Conservation (phyloP, 2,888 invertebrate species). For the Saturnia pavonia region DNA sequence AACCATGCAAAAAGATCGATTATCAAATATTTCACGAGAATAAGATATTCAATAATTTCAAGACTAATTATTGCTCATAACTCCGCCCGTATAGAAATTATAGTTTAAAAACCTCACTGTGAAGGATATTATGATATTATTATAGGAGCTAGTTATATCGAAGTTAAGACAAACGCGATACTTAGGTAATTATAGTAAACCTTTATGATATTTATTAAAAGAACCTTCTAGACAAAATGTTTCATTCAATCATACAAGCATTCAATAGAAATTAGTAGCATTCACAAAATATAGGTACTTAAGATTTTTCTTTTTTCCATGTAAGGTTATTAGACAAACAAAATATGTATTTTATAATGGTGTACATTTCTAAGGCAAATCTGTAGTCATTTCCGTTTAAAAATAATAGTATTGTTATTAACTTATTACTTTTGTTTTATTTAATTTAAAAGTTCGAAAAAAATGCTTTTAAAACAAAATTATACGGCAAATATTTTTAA, state of each 20-base stretch:
- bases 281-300: background rate
- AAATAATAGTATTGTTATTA: background rate
- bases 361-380: background rate
- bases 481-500: background rate
- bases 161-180: background rate
- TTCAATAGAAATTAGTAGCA: background rate
- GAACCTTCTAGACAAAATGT: background rate
- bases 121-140: background rate
- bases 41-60: too few species aligned
- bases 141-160: constrained; percentile 2
- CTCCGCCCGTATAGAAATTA: constrained; percentile 1
- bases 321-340: background rate
- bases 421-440: background rate
- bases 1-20: too few species aligned
- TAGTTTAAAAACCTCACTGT: background rate
- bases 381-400: background rate
- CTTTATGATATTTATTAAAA: background rate
- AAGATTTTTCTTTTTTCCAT: too few species aligned
- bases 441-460: background rate
- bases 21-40: too few species aligned
- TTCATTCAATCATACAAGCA: too few species aligned
- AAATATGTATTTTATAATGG: background rate
- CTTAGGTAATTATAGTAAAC: background rate
- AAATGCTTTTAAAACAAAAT: background rate
- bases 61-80: constrained; percentile 5